Conservation (phyloP, 1,140 invertebrate species). For the Drosophila funebris region DNA sequence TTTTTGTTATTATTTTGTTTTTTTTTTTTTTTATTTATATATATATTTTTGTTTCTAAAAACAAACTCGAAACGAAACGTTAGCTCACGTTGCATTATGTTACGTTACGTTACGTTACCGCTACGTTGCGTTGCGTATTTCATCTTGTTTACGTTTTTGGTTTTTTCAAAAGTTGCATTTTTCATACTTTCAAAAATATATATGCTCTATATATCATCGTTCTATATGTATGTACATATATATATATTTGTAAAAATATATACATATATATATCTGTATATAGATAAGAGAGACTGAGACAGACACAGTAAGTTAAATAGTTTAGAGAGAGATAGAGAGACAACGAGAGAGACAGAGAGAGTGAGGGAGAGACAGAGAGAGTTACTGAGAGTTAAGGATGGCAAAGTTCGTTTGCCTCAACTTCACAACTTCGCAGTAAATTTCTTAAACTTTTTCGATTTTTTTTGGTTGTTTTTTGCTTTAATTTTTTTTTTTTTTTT, state of each 20-base stretch:
- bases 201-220: constrained; percentile 55
- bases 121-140: constrained; percentile 18
- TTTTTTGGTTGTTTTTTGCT: constrained; percentile 20
- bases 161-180: constrained; percentile 77
- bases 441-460: constrained; percentile 31
- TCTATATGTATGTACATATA: constrained; percentile 33
- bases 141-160: constrained; percentile 28
- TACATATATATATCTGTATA: constrained; percentile 45
- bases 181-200: constrained; percentile 75
- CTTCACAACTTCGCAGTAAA: constrained; percentile 26
- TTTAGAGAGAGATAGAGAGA: constrained; percentile 7
- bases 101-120: constrained; percentile 13
- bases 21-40: constrained; percentile 9
- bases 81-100: neutral
- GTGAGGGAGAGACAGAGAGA: constrained; percentile 40
- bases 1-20: neutral
- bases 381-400: constrained; percentile 27
- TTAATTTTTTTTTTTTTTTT: constrained; percentile 21
- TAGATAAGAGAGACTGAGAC: constrained; percentile 36
- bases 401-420: constrained; percentile 33
- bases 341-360: constrained; percentile 17
- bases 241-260: constrained; percentile 43
- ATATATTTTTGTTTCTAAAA: constrained; percentile 20
- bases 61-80: constrained; percentile 37
- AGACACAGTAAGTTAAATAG: constrained; percentile 34